Base-by-base conservation (phyloP, 2,888 invertebrate genomes). In the Abscondita cerata region DNA sequence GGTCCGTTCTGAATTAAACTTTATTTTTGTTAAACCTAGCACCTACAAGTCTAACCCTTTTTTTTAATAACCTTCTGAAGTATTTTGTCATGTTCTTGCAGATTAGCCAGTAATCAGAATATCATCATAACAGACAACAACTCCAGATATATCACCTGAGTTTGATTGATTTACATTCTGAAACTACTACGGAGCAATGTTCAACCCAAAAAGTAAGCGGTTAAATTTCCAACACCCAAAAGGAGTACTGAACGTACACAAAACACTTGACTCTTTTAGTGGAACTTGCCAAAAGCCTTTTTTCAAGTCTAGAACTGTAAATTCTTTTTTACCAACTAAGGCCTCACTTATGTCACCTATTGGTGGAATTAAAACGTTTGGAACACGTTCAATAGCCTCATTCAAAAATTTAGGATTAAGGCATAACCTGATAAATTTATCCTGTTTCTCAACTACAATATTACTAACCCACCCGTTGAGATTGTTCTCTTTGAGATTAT, bases 91-190 rank as follows among this genome's bases (percentile, higher is more conserved):
- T 72, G 73, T 56, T 72, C 60, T 67, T 58, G 46, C 54, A 60
- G 48, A 52, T 36, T 56, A 44, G 11, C 56, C 66, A 3, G 55
- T 34, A 18, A 63, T 57, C 18, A 68, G 33, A 59, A 77, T 61
- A 69, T 76, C 65, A 68, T 80, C 68, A 65, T 76, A 66, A 65
- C 78, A 73, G 40, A 80, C 51, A 53, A 70, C 6, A 47, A 78
- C 69, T 61, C 75, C 51, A 44, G 48, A 25, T 62, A 72, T 70
- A 67, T 74, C 18, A 70, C 76, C 38, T 77, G 75, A 74, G 71
- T 73, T 15, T 66, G 76, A 34, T 67, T 70, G 13, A 73, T 75
- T 73, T 19, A 68, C 62, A 46, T 67, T 68, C 56, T 77, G 75
- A 65, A 76, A 78, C 15, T 70, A 16, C 19, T 75, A 74, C n/a